These are phyloP conservation scores for Nomada ferruginata DNA, from an alignment of 2,888 invertebrate species.

Conservation along the genomic window DNA sequence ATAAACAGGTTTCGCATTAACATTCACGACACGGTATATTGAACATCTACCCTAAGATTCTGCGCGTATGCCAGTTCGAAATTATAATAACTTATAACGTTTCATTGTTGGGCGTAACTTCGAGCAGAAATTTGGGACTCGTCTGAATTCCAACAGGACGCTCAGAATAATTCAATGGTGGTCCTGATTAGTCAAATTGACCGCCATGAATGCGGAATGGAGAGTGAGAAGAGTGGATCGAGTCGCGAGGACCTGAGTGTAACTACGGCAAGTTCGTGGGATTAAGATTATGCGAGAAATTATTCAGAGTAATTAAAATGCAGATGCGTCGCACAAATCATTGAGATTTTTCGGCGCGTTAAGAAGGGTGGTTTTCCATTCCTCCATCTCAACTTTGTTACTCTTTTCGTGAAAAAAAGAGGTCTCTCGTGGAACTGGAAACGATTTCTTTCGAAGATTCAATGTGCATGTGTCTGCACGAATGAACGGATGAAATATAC, in stretches of 20 bases:
- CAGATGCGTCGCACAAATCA: conserved; percentile 84
- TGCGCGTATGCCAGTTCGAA: background rate
- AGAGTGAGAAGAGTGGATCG: conserved; percentile 38
- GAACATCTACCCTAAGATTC: background rate
- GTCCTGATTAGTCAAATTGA: conserved; percentile 52
- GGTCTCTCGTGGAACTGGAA: conserved; percentile 62
- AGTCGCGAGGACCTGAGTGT: conserved; percentile 46
- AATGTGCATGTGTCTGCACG: conserved; percentile 68
- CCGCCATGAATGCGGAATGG: conserved; percentile 29
- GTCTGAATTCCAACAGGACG: conserved; percentile 27
- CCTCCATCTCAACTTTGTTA: conserved; percentile 36
- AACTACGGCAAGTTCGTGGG: conserved; percentile 62
- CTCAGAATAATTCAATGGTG: conserved; percentile 39
- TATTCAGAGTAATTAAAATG: conserved; percentile 84
- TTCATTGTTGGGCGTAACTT: background rate
- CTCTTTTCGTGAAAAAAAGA: conserved; percentile 35
- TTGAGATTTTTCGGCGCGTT: conserved; percentile 79
- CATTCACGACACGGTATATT: background rate
- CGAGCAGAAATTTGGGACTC: background rate
- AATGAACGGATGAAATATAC: conserved; percentile 81
- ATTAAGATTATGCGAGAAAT: conserved; percentile 80
- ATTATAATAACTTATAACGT: background rate
- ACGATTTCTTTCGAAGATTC: conserved; percentile 71
- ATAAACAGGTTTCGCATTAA: background rate
- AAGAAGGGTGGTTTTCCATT: conserved; percentile 43